Evolutionary conservation across 2,113 vertebrate genomes (phyloP).

Genomic region (Glaucomys volans): DNA sequence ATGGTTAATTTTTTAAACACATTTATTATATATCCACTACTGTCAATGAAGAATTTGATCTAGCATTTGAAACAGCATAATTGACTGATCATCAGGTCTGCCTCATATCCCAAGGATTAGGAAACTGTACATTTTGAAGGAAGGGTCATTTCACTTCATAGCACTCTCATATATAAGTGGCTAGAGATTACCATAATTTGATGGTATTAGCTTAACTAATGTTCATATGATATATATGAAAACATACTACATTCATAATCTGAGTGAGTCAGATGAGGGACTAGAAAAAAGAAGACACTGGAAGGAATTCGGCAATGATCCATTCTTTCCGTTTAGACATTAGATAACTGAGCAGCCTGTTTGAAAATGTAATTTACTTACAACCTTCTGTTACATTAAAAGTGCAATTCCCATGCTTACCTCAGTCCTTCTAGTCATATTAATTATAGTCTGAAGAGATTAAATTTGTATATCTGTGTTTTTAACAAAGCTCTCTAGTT

Average conservation of each 20-base stretch:
- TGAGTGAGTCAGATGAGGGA: background rate
- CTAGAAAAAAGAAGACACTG: background rate
- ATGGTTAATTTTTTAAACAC: background rate
- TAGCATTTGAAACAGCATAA: background rate
- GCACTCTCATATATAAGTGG: background rate
- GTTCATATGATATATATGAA: background rate
- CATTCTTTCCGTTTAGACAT: background rate
- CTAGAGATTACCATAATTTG: background rate
- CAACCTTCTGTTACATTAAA: background rate
- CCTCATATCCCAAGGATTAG: background rate
- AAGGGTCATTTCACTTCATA: background rate
- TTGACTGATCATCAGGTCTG: background rate
- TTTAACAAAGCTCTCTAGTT: slow-evolving; percentile 21
- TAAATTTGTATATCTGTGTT: background rate
- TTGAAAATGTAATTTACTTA: slow-evolving; percentile 11
- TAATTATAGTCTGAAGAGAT: background rate
- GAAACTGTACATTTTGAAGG: background rate
- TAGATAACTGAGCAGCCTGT: background rate
- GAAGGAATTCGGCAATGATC: slow-evolving; percentile 7
- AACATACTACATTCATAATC: background rate
- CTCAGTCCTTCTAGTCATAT: background rate
- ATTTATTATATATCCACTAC: background rate
- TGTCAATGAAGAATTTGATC: background rate
- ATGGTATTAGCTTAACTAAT: background rate
- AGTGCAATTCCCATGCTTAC: background rate